Base-by-base conservation (phyloP, 2,113 vertebrate species). In the Craseonycteris thonglongyai region DNA sequence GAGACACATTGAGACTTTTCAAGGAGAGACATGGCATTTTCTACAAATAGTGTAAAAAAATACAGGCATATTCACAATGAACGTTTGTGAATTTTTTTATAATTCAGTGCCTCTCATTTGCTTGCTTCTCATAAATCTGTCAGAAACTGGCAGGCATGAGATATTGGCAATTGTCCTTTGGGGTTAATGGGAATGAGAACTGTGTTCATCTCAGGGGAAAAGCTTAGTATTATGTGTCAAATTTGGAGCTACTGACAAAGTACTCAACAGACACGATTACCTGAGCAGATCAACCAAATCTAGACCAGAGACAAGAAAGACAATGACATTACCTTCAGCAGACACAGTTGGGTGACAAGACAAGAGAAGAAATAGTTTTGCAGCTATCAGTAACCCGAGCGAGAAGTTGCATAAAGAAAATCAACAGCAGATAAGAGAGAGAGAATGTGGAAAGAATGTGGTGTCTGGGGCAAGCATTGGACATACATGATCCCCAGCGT, bases 121-220 rank as follows among this genome's bases (percentile, higher is more conserved):
- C 47, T 45, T 40, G 3, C 68, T 65, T 89, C 49, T 96, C 75
- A 71, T 87, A 75, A 96, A 92, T 90, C 69, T 84, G n/a, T 93
- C 87, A 95, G 42, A 69, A 45, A 30, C 3, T 16, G 40, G 90
- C 26, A 13, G 59, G 1, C 16, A 40, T 93, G 33, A 82, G 69
- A 81, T 84, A 90, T 22, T 94, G 65, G n/a, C 45, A 80, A 83
- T 38, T 59, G 2, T 83, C 47, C 33, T 91, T 76, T 84, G 33
- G 14, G 80, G 13, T 86, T 83, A 91, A 96, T 61, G 65, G 56
- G 35, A 88, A 28, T 93, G 12, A 83, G 35, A 18, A 8, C 22
- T 83, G n/a, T 69, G n/a, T 65, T 95, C 89, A 61, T 94, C 86
- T 80, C 11, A 69, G 82, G 12, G 65, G 40, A 66, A 89, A 82